A percentile compares a stretch with the other conserved stretches of the same genome.
phyloP scores from a whole-genome alignment of 2,113 vertebrate species.

The Channa maculata region DNA sequence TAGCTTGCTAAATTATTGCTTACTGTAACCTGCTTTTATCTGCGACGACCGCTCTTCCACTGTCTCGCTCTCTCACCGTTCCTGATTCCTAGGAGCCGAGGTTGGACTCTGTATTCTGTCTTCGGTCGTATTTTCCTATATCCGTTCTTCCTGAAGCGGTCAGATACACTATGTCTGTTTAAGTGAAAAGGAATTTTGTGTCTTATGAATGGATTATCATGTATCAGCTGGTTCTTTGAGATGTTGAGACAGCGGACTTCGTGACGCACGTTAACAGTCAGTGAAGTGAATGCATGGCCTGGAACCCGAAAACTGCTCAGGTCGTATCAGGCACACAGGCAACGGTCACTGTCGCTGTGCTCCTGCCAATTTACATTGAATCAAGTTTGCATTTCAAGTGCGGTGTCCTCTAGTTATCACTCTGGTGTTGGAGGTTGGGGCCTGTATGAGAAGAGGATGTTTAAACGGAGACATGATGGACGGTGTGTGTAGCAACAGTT shows the following conservation, averaged over 20 bases:
- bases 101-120: background rate
- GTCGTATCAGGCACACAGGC: background rate
- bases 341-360: background rate
- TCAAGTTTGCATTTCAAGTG: constrained; percentile 13
- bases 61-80: background rate
- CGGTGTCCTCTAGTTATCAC: background rate
- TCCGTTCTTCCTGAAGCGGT: background rate
- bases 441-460: constrained; percentile 1
- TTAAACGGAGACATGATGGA: background rate
- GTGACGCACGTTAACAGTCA: constrained; percentile 57
- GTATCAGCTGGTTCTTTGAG: background rate
- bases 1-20: constrained; percentile 16
- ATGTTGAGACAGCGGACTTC: constrained; percentile 31
- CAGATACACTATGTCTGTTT: too few relatives aligned
- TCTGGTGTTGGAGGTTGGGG: background rate
- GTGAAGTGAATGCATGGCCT: constrained; percentile 12
- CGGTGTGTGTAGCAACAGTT: constrained; percentile 13
- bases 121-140: too few relatives aligned
- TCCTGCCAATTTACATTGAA: background rate
- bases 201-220: background rate
- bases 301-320: background rate
- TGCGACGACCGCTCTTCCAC: background rate
- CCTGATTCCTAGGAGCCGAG: background rate
- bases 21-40: background rate
- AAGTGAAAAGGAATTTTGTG: too few relatives aligned